These are phyloP conservation scores for Adela reaumurella DNA, from an alignment of 2,888 invertebrate species.

Conservation along the genomic window DNA sequence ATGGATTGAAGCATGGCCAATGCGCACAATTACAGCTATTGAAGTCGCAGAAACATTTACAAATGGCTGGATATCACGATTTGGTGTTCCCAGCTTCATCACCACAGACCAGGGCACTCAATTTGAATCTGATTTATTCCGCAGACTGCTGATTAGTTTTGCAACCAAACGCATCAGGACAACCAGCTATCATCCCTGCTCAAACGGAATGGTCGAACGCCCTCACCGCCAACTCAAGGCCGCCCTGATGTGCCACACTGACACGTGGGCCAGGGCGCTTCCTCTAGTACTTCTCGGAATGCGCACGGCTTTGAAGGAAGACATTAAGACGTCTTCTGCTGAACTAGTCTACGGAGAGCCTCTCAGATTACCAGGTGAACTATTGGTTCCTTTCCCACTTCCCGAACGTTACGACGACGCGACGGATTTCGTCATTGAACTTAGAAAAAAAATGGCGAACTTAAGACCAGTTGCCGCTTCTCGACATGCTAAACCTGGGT, in stretches of 20 bases:
- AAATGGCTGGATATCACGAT: too few species aligned
- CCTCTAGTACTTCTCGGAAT: constrained; percentile 13
- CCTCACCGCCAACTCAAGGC: constrained; percentile 14
- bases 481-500: not conserved
- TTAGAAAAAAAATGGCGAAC: not conserved
- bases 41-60: too few species aligned
- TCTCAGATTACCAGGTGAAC: not conserved
- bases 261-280: constrained; percentile 8
- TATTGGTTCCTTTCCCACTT: too few species aligned
- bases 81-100: too few species aligned
- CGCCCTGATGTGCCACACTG: constrained; percentile 3
- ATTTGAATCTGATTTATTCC: too few species aligned
- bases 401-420: not conserved
- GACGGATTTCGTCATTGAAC: not conserved
- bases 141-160: too few species aligned
- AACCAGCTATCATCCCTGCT: constrained; percentile 9
- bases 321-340: constrained; percentile 8
- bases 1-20: not conserved
- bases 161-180: constrained; percentile 9
- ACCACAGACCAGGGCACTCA: too few species aligned
- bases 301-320: constrained; percentile 12
- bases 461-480: not conserved
- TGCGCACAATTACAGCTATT: too few species aligned
- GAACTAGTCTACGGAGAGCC: constrained; percentile 5
- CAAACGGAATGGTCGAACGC: constrained; percentile 8